These are phyloP conservation scores for Xiphydria camelus DNA, from an alignment of 2,888 invertebrate species.

Conservation along the genomic window DNA sequence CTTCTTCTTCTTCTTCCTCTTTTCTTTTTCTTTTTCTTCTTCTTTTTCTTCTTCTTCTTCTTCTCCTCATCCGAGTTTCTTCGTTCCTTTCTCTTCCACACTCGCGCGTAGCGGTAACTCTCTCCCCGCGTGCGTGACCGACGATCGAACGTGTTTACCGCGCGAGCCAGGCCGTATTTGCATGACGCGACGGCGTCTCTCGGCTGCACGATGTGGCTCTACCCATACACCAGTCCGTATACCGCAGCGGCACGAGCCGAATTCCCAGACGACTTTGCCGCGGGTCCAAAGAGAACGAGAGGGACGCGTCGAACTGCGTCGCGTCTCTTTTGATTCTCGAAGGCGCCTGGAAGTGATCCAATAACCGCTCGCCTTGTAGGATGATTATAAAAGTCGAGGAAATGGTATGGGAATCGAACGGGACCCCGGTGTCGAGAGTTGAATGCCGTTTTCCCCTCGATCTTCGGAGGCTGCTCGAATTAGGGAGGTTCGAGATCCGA, in stretches of 20 bases:
- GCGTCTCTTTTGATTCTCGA: too few species aligned
- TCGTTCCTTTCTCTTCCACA: background rate
- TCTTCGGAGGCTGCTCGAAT: too few species aligned
- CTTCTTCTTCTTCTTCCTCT: background rate
- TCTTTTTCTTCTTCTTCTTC: background rate
- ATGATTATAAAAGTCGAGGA: too few species aligned
- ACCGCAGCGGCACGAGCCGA: background rate
- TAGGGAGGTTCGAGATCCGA: too few species aligned
- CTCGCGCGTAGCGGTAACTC: too few species aligned
- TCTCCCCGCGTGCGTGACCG: background rate
- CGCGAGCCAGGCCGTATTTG: background rate
- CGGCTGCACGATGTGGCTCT: too few species aligned
- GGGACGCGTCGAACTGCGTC: too few species aligned
- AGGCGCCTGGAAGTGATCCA: background rate
- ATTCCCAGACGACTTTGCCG: slow-evolving; percentile 1
- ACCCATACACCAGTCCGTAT: too few species aligned
- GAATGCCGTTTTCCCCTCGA: too few species aligned
- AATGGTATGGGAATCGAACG: too few species aligned
- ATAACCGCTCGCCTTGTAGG: too few species aligned
- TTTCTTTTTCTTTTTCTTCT: background rate
- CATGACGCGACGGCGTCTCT: background rate
- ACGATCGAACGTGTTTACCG: background rate
- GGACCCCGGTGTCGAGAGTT: too few species aligned
- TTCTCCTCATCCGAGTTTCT: background rate
- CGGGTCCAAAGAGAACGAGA: background rate